Conservation (phyloP, 2,797 vertebrate genomes). For the Valencia hispanica region DNA sequence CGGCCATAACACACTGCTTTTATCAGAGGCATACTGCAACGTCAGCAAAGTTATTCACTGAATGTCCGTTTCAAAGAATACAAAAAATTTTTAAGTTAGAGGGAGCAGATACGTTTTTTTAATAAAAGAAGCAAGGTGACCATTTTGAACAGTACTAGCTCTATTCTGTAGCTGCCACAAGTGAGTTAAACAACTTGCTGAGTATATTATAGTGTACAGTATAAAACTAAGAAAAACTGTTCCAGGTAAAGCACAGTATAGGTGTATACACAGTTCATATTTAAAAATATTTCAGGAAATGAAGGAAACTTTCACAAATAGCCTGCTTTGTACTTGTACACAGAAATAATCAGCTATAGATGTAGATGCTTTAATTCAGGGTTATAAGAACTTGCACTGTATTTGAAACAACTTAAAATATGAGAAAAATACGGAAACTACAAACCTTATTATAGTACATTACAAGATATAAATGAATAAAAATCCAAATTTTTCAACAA, state of each 20-base stretch:
- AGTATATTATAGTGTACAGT: too few relatives aligned
- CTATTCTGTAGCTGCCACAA: neutral
- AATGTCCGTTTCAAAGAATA: neutral
- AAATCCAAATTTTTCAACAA: neutral
- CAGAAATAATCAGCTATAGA: neutral
- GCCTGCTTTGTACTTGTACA: neutral
- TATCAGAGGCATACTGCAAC: neutral
- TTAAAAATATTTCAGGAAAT: neutral
- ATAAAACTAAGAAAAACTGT: neutral
- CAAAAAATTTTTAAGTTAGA: neutral
- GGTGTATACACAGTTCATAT: neutral
- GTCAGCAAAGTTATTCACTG: neutral
- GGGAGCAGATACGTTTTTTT: conserved; percentile 1
- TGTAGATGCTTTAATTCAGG: neutral
- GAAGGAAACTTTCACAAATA: neutral
- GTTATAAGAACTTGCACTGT: neutral
- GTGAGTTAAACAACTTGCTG: neutral
- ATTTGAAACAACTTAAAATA: neutral
- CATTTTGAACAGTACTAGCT: neutral
- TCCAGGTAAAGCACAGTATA: neutral
- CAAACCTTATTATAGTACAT: neutral
- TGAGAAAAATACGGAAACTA: neutral
- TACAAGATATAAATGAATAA: neutral
- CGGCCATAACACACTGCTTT: neutral
- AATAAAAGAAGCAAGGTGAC: conserved; percentile 2